Evolutionary conservation across 2,113 vertebrate genomes (phyloP).

Genomic region (Carassius gibelio): DNA sequence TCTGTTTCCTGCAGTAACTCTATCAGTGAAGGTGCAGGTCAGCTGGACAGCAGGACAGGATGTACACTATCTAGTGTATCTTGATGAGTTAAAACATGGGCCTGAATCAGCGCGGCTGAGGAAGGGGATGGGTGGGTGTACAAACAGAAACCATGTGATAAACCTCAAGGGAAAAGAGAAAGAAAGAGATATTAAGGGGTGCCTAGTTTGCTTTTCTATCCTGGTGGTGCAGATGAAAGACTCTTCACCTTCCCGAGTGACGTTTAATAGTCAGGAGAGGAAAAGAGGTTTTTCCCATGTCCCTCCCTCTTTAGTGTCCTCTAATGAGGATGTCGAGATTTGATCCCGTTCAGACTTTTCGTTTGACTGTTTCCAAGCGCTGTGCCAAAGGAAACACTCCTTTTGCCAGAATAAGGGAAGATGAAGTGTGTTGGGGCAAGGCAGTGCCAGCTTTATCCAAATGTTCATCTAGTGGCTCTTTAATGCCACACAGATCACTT

Average conservation of each 20-base stretch:
- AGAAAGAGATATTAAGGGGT: conserved; percentile 28
- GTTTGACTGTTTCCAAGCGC: conserved; percentile 69
- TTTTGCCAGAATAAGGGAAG: conserved; percentile 55
- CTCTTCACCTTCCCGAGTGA: conserved; percentile 58
- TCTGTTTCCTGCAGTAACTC: conserved; percentile 70
- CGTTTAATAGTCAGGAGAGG: conserved; percentile 53
- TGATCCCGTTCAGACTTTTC: conserved; percentile 61
- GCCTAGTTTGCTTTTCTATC: conserved; percentile 47
- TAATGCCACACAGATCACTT: background rate
- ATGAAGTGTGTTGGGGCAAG: conserved; percentile 55
- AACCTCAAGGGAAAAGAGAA: conserved; percentile 33
- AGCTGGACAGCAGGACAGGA: conserved; percentile 23
- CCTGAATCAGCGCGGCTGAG: conserved; percentile 54
- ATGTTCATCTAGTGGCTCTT: conserved; percentile 16
- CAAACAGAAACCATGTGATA: conserved; percentile 65
- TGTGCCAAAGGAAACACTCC: conserved; percentile 71
- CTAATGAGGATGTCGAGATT: conserved; percentile 63
- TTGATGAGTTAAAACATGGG: conserved; percentile 54
- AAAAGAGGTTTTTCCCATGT: conserved; percentile 61
- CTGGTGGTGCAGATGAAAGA: conserved; percentile 51
- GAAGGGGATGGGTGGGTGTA: conserved; percentile 71
- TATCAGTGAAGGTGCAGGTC: conserved; percentile 56
- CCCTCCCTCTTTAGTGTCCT: conserved; percentile 52
- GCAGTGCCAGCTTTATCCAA: conserved; percentile 55
- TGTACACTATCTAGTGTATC: conserved; percentile 6